Conservation (phyloP, 2,113 vertebrate genomes). For the Epinephelus lanceolatus region DNA sequence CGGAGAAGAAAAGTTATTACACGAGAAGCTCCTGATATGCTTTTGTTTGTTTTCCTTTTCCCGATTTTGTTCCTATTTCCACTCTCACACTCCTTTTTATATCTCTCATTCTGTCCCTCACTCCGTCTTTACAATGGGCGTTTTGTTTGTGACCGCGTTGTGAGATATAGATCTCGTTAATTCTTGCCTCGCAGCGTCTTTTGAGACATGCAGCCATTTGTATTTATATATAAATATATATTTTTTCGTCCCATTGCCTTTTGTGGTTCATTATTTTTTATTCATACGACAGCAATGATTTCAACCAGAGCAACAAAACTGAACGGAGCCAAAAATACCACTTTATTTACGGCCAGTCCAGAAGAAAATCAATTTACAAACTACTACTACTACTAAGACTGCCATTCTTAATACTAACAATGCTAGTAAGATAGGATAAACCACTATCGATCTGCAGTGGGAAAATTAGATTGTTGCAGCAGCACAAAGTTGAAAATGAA, state of each 20-base stretch:
- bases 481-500: not conserved
- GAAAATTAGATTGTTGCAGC: not conserved
- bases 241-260: conserved; percentile 25
- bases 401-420: not conserved
- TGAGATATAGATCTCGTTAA: conserved; percentile 70
- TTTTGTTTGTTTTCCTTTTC: conserved; percentile 44
- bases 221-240: conserved; percentile 19
- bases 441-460: not conserved
- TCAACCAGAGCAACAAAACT: conserved; percentile 12
- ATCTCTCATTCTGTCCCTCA: conserved; percentile 2
- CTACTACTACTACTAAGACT: no score
- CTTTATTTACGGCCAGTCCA: not conserved
- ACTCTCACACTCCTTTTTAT: conserved; percentile 1
- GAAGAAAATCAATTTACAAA: not conserved
- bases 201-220: conserved; percentile 46
- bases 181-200: conserved; percentile 72
- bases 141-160: conserved; percentile 49
- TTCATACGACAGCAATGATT: conserved; percentile 47
- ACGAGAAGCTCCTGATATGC: conserved; percentile 54
- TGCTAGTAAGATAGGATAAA: not conserved
- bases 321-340: conserved; percentile 1
- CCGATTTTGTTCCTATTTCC: not conserved
- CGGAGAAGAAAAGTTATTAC: conserved; percentile 50
- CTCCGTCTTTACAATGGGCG: conserved; percentile 17
- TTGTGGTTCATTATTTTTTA: conserved; percentile 52